phyloP scores from a whole-genome alignment of 2,113 vertebrate species.

The Odobenus rosmarus region DNA sequence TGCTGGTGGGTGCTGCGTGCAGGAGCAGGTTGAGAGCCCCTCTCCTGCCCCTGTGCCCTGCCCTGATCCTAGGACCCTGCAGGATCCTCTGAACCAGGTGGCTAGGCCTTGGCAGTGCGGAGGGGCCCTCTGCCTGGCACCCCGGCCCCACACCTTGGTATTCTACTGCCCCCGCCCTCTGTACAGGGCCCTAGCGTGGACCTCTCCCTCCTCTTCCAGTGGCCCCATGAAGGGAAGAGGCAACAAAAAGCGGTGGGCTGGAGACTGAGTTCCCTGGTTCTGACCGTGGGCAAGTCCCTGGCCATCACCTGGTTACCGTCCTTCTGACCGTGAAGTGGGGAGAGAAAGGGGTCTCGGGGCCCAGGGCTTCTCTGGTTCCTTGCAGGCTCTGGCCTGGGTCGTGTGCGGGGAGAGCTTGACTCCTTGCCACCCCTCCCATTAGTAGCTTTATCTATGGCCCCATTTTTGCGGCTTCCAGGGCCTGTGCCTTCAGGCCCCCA shows the following conservation, averaged over 20 bases:
- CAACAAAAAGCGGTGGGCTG: neutral
- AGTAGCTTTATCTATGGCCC: conserved; percentile 60
- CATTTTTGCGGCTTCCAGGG: conserved; percentile 57
- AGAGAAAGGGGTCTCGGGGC: accelerated
- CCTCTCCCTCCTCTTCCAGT: neutral
- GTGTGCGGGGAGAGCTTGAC: neutral
- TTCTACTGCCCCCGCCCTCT: neutral
- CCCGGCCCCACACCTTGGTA: neutral
- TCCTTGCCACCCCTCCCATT: neutral
- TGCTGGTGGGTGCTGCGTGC: neutral
- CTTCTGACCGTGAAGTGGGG: conserved; percentile 16
- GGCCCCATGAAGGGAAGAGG: conserved; percentile 1
- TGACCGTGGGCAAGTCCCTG: neutral
- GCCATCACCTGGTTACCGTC: neutral
- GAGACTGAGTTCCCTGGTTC: conserved; percentile 20
- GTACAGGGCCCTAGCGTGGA: neutral
- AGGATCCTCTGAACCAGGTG: neutral
- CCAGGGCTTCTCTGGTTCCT: neutral
- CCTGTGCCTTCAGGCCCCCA: neutral
- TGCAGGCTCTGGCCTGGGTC: neutral
- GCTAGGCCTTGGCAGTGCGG: neutral
- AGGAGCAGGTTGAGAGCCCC: conserved; percentile 45
- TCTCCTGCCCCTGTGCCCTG: neutral
- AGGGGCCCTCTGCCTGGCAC: neutral
- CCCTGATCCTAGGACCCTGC: neutral